These are phyloP conservation scores for Vulpes vulpes DNA, from an alignment of 2,113 vertebrate genomes.

Conservation along the genomic window DNA sequence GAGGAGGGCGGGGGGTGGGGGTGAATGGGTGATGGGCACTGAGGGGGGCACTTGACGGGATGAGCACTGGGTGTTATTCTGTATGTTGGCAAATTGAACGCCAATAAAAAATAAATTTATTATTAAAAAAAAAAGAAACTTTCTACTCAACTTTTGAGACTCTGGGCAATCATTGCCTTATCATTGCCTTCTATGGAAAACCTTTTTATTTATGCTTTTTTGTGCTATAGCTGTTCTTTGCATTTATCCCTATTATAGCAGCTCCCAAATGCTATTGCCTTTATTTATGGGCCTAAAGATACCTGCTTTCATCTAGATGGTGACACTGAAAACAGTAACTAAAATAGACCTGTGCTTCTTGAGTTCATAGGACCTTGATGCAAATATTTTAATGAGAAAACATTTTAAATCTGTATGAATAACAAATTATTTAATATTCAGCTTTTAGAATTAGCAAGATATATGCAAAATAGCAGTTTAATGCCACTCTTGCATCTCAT, in stretches of 20 bases:
- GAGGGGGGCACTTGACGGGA: too few species aligned
- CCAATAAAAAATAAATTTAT: too few species aligned
- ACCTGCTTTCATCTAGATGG: neutral
- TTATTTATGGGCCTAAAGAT: neutral
- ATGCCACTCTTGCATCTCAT: neutral
- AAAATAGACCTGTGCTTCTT: neutral
- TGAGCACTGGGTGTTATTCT: too few species aligned
- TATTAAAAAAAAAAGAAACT: neutral
- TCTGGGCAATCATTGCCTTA: neutral
- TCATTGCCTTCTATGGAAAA: neutral
- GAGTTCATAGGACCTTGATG: neutral
- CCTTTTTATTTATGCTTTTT: neutral
- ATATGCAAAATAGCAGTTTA: neutral
- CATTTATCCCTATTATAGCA: neutral
- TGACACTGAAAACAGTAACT: constrained; percentile 17
- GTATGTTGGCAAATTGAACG: too few species aligned
- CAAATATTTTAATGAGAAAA: neutral
- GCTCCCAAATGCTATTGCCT: neutral
- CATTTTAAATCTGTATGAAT: constrained; percentile 1
- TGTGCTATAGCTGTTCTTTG: neutral
- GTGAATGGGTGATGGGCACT: too few species aligned
- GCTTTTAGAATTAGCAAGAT: neutral
- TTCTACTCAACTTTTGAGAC: neutral
- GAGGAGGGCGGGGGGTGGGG: too few species aligned
- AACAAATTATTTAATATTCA: neutral